A percentile compares a stretch with the other conserved stretches of the same genome.
These are phyloP conservation scores for Drosophila erecta DNA, from an alignment of 1,140 invertebrate species.

Conservation along the genomic window DNA sequence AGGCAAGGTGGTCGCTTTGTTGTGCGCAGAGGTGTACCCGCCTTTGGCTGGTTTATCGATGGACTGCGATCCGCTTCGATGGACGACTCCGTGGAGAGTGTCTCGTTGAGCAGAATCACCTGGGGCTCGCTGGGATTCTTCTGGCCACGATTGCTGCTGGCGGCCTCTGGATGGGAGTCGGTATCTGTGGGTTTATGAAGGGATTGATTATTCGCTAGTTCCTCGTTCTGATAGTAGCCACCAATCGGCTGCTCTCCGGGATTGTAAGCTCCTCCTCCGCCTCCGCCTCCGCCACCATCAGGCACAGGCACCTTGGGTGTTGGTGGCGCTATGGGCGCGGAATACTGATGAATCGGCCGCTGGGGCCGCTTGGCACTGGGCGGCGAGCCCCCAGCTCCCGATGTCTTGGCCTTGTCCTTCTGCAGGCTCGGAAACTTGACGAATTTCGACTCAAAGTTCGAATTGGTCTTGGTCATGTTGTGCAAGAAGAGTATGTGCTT, in stretches of 20 bases:
- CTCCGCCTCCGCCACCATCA: no score
- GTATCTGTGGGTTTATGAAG: not conserved
- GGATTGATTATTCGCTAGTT: not conserved
- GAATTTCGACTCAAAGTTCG: conserved; percentile 4
- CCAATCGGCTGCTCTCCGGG: not conserved
- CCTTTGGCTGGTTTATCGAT: not conserved
- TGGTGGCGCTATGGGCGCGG: conserved; percentile 2
- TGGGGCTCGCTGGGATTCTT: not conserved
- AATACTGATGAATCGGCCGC: conserved; percentile 4
- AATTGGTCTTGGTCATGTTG: conserved; percentile 8
- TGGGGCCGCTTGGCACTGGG: not conserved
- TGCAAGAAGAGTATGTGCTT: conserved; percentile 6
- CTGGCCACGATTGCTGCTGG: not conserved
- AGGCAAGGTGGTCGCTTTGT: conserved; percentile 2
- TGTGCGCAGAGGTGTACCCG: not conserved
- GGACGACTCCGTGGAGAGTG: not conserved
- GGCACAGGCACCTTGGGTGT: not conserved
- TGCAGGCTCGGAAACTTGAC: conserved; percentile 9
- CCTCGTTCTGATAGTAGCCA: conserved; percentile 13
- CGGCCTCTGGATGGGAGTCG: not conserved
- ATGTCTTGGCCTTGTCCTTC: conserved; percentile 6
- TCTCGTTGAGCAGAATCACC: conserved; percentile 3
- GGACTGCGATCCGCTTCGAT: not conserved
- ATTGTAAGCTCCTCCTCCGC: not conserved
- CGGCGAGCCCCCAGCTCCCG: not conserved